These are phyloP conservation scores for Helarctos malayanus DNA, from an alignment of 2,797 vertebrate genomes.

Conservation along the genomic window DNA sequence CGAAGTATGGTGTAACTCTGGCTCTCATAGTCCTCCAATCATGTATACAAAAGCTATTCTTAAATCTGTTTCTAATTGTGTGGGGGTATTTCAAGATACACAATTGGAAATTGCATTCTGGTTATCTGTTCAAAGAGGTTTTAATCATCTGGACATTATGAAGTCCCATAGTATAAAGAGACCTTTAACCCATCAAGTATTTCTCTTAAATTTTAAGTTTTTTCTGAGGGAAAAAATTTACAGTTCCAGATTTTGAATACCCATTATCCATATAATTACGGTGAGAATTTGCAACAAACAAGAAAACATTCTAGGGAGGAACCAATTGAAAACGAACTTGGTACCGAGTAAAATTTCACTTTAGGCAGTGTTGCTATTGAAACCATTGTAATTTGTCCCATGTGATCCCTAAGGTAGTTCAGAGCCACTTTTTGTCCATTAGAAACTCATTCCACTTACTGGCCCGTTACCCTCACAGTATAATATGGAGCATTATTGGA, in stretches of 20 bases:
- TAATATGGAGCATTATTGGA: not conserved
- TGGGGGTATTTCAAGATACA: not conserved
- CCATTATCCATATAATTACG: not conserved
- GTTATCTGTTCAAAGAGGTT: not conserved
- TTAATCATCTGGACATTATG: not conserved
- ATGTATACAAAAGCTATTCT: not conserved
- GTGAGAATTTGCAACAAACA: not conserved
- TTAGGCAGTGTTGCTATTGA: not conserved
- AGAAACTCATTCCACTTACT: not conserved
- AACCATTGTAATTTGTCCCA: not conserved
- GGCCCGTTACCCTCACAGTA: not conserved
- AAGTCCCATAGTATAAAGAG: not conserved
- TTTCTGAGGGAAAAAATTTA: not conserved
- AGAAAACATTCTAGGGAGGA: not conserved
- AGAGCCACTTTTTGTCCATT: not conserved
- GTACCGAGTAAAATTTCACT: not conserved
- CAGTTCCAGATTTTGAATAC: not conserved
- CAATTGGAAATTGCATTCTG: not conserved
- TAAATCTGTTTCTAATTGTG: constrained; percentile 27
- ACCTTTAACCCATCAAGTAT: not conserved
- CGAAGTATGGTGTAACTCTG: not conserved
- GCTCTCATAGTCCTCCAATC: not conserved
- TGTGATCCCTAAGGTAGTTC: not conserved
- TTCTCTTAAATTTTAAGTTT: constrained; percentile 15
- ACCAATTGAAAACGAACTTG: constrained; percentile 8